Evolutionary conservation across 2,888 invertebrate genomes (phyloP), one percentile per base, ranked within the genome.

Genomic region (Noctuana brunneofusca): DNA sequence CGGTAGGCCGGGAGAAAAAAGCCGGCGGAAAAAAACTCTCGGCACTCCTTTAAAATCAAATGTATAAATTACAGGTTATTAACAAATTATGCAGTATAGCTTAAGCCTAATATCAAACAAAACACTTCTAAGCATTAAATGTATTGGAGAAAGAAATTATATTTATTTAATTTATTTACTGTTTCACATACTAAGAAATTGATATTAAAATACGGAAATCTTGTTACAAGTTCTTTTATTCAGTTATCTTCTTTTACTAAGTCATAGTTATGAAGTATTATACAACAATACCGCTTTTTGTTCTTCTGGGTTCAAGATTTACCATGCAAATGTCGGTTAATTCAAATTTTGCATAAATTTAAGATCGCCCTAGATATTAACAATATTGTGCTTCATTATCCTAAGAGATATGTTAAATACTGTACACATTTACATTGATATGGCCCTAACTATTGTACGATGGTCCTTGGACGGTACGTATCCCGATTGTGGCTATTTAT

Each of bases 401-500:
- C 22, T 48, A 22, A 41, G 38, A 50, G 41, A 58, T 58, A 58
- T 52, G 50, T 52, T 58, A 43, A 20, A 48, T 8, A 20, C 58
- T 58, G 58, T 58, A 58, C 58, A 58, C 18, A 58, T 58, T 52
- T 58, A 58, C 58, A 59, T 14, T 11, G 58, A 58, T 58, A 58
- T 52, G 58, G 20, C 52, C 52, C 16, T 52, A 52, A 24, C 30
- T 60, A 35, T n/a, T 46, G 53, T 54, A 60, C 53, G 53, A 60
- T 54, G 53, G 59, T 54, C 59, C 59, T 60, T 60, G 59, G 59
- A 60, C 59, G 59, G 59, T 60, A 46, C 32, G 20, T 46, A 53
- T 46, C 22, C 35, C 46, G 22, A 18, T 16, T 22, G 16, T 32
- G 9, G 5, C 43, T 52, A 59, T 52, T 18, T 11, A 41, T 35